These are phyloP conservation scores for Periophthalmus magnuspinnatus DNA, from an alignment of 2,797 vertebrate genomes.

Conservation along the genomic window DNA sequence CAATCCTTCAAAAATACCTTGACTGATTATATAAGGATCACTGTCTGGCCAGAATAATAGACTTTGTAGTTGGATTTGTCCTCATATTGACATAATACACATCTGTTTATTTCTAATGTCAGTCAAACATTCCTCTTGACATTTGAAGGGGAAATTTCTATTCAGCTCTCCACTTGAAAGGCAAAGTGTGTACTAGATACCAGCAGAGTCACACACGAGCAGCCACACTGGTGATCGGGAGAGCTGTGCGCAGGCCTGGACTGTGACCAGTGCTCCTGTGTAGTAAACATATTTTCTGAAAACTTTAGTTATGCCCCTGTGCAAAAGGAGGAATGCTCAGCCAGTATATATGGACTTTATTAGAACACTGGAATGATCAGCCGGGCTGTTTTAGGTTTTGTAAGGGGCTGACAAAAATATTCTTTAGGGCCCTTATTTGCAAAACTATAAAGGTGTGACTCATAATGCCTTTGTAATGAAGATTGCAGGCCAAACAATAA, in stretches of 20 bases:
- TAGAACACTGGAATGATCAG: background rate
- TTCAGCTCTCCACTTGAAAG: constrained; percentile 55
- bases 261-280: constrained; percentile 37
- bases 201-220: constrained; percentile 82
- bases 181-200: constrained; percentile 74
- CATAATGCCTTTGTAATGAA: no score
- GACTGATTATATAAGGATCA: constrained; percentile 22
- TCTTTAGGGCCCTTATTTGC: background rate
- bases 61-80: constrained; percentile 35
- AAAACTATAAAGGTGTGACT: constrained; percentile 16
- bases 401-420: background rate
- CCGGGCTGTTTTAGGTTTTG: background rate
- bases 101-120: constrained; percentile 4
- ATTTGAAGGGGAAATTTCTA: constrained; percentile 32
- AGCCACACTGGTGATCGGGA: constrained; percentile 60
- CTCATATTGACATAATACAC: constrained; percentile 16
- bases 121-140: constrained; percentile 31
- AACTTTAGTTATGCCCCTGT: constrained; percentile 31
- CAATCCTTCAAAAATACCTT: constrained; percentile 47
- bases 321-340: constrained; percentile 30
- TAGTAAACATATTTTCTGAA: constrained; percentile 59
- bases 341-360: background rate
- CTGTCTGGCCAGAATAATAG: constrained; percentile 5
- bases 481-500: no score
- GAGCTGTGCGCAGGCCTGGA: constrained; percentile 67